phyloP scores from a whole-genome alignment of 64 coral and sea anemone genomes.

The Pocillopora damicornis region DNA sequence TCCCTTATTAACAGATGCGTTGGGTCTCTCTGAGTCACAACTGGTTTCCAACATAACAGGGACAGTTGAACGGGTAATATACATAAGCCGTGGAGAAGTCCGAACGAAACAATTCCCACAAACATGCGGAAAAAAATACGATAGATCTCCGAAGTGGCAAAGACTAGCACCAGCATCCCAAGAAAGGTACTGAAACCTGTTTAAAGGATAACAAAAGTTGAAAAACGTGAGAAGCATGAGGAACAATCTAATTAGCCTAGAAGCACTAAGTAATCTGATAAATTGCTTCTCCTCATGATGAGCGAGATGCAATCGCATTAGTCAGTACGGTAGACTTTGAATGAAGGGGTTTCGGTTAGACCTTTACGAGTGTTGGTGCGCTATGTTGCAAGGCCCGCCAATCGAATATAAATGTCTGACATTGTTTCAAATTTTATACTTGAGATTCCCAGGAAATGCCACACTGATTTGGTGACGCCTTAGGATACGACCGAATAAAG shows the following conservation, averaged over 20 bases:
- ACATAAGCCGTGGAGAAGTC: slow-evolving; percentile 58
- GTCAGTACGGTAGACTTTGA: no score
- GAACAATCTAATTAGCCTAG: neutral
- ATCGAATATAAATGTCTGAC: no score
- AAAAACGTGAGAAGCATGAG: neutral
- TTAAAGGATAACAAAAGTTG: neutral
- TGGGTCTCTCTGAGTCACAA: neutral
- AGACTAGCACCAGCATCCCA: slow-evolving; percentile 45
- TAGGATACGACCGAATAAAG: no score
- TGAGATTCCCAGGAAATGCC: no score
- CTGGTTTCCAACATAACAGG: slow-evolving; percentile 25
- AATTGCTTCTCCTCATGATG: neutral
- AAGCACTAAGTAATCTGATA: no score
- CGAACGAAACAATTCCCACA: slow-evolving; percentile 50
- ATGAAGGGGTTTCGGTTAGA: no score
- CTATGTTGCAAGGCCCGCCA: no score
- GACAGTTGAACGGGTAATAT: slow-evolving; percentile 56
- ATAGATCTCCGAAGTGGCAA: slow-evolving; percentile 59
- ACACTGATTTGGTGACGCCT: no score
- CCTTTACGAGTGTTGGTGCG: no score
- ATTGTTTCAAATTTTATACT: no score
- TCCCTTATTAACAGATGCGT: neutral
- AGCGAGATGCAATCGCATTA: neutral
- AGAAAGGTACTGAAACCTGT: slow-evolving; percentile 59
- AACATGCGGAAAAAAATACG: slow-evolving; percentile 68